Base-by-base conservation (phyloP, 2,888 invertebrate genomes). In the Drosophila mayaguana region DNA sequence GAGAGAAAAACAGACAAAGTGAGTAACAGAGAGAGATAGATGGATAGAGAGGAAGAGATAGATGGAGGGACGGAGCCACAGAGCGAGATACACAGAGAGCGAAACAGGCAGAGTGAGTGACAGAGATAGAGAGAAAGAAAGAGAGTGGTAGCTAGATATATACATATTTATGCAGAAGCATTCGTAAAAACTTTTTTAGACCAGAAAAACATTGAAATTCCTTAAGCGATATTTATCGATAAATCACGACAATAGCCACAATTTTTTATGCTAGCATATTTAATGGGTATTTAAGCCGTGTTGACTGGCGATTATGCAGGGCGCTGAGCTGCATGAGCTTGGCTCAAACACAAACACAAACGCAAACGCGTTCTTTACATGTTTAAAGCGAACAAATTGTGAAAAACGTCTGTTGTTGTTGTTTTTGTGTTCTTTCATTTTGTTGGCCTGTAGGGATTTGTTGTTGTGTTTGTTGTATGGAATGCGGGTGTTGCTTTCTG, bases 301-400 rank as follows among this genome's bases (percentile, higher is more conserved):
- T 42, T 40, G n/a, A 22, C 11, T 38, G 14, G 32, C 28, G 46
- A 28, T 51, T 51, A 40, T 40, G 45, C n/a, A 8, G n/a, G 25
- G 1, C 14, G 43, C 43, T 45, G 43, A 20, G 28, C 48, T 53
- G 63, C 48, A 43, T 72, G 51, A 25, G 64, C 54, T 32, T 36
- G 43, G 18, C 61, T 25, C 11, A 50, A 57, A 38, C 14, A 11
- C 32, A 32, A 32, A 32, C 3, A 9, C 32, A 28, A 28, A 38
- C 42, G 18, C 11, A 53, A 55, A 42, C 45, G 50, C 48, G 43
- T 51, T 32, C 51, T 34, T 51, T 71, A 57, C 43, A 57, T 51
- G 63, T 60, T 84, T 78, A 61, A 88, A 68, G 88, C 69, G 82
- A 62, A 60, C 63, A 89, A 88, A 75, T 84, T 84, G 75, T 63